Evolutionary conservation across 2,888 invertebrate species (phyloP), one percentile per base, ranked within the genome.

Genomic region (Cynaeus angustus): DNA sequence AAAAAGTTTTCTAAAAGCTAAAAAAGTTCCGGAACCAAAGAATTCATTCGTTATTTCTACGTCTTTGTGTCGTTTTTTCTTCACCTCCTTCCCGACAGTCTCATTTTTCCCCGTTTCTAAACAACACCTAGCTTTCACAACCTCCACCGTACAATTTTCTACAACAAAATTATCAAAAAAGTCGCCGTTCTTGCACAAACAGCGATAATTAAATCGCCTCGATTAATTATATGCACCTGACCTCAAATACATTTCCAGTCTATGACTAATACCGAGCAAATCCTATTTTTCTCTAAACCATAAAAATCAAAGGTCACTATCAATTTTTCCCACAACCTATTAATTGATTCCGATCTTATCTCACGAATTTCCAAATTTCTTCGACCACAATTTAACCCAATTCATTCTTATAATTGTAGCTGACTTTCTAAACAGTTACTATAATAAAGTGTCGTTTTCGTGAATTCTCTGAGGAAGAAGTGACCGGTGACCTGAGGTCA

Each of bases 201-300:
- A 9, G 9, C 13, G 28, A 0, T 26, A 43, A 41, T 26, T 43
- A 41, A 41, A 26, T 28, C 58, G 16, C 28, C 21, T 46, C 16
- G 46, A 46, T 46, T 46, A 46, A 45, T 28, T 21, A 58, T 26
- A 14, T 28, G 16, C 21, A 58, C 43, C 58, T 58, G 41, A 37
- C 53, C 53, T 53, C 53, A 43, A 41, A 43, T 16, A n/a, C 16
- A 43, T 41, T 43, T 58, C 41, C 58, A 37, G 43, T 33, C 33
- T n/a, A 28, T 28, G 33, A 33, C 9, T 33, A 33, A 33, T n/a
- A 4, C 33, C 7, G n/a, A n/a, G 6, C 7, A 33, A 33, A 33
- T 7, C 33, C n/a, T 33, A 2, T 33, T 4, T 33, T 33, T 33
- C 33, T 33, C 9, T 7, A 33, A 33, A 33, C 33, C 33, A n/a